Conservation (phyloP, 2,797 vertebrate species). For the Sebastes trivittatus region DNA sequence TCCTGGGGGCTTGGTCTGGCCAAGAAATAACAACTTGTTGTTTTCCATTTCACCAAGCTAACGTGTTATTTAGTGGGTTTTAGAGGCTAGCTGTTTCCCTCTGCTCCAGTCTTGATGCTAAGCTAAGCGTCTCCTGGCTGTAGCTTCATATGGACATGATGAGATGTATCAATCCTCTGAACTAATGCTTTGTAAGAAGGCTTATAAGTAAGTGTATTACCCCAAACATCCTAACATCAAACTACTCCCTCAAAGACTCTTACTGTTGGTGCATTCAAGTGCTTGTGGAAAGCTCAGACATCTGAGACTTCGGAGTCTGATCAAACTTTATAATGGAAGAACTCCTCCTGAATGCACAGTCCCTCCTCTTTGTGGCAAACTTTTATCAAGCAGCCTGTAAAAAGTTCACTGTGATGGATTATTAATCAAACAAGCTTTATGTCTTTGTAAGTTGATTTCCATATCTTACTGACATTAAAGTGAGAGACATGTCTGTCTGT, state of each 20-base stretch:
- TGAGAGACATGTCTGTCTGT: neutral
- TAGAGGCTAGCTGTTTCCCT: neutral
- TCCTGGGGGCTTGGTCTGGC: too few relatives aligned
- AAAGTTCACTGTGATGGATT: neutral
- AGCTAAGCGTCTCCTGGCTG: too few relatives aligned
- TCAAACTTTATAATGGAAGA: neutral
- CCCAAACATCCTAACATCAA: too few relatives aligned
- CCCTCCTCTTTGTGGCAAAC: neutral
- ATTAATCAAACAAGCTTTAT: neutral
- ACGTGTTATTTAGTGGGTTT: accelerated
- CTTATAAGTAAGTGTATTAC: neutral
- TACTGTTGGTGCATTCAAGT: neutral
- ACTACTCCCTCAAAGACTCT: neutral
- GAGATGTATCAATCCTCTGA: neutral
- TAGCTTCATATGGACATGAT: too few relatives aligned
- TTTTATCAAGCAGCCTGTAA: neutral
- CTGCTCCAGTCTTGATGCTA: neutral
- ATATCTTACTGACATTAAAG: neutral
- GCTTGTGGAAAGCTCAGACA: neutral
- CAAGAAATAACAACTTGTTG: neutral
- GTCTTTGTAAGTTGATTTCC: conserved; percentile 7
- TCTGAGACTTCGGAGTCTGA: neutral
- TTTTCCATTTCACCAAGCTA: accelerated
- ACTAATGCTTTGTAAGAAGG: neutral
- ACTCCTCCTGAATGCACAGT: neutral